Evolutionary conservation across 2,797 vertebrate genomes (phyloP), one percentile per base, ranked within the genome.

Genomic region (Schizopygopsis pylzovi): DNA sequence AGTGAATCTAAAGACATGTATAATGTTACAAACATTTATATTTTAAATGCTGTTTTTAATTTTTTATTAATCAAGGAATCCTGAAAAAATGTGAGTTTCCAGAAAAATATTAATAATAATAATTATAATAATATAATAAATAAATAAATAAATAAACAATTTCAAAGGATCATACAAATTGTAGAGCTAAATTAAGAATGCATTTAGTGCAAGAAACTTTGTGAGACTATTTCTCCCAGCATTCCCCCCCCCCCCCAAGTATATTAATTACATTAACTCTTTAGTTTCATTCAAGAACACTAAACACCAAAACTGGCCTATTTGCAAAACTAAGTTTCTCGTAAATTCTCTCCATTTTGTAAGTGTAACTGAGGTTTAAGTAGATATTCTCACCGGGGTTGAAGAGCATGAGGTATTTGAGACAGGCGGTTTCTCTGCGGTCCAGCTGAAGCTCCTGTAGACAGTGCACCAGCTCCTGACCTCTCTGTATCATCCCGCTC

Each of bases 371-470:
- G 15, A 37, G 28, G 25, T 65, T 67, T 8, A 37, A 18, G 28
- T 65, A 8, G 6, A 65, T 16, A 8, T 67, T 71, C 97, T 95
- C 87, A 99, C 98, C 97, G 0, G 97, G 96, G 91, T 97, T 98
- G 92, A 98, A 98, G 88, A 99, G 96, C 90, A 97, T 95, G 83
- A 98, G 96, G 91, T 97, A 98, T 91, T 97, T 98, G 89, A 98
- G 95, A 90, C 97, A 98, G 92, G 96, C 95, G 0, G 97, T 95
- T 89, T 98, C 97, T 87, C 96, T 95, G 73, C 94, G 93, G 87
- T 99, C 97, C 72, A 97, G 94, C 88, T 97, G 96, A 20, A 98
- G 93, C 0, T 94, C 90, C 1, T 94, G 95, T 61, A 99, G 85
- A 89, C 94, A 96, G 45, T 95, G 92, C 37, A 95, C 94, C 13